These are phyloP conservation scores for Gadus chalcogrammus DNA, from an alignment of 2,113 vertebrate species.

Conservation along the genomic window DNA sequence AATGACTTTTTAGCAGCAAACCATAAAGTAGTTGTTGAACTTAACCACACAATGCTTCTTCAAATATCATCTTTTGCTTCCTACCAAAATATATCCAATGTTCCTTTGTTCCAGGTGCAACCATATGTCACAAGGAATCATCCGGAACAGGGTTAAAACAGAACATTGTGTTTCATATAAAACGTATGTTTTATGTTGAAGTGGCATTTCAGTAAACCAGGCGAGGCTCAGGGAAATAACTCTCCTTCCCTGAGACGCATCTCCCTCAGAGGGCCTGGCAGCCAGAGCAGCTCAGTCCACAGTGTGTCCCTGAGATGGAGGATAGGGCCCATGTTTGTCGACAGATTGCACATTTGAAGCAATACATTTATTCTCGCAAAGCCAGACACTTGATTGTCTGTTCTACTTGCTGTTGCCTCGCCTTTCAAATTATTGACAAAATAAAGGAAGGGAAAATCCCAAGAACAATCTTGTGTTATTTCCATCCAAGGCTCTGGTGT, in stretches of 20 bases:
- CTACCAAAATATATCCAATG: too few relatives aligned
- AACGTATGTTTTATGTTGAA: constrained; percentile 7
- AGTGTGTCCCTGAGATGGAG: constrained; percentile 58
- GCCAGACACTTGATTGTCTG: constrained; percentile 60
- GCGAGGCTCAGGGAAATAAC: constrained; percentile 25
- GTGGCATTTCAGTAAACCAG: constrained; percentile 25
- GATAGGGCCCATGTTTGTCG: constrained; percentile 61
- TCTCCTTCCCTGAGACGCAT: constrained; percentile 38
- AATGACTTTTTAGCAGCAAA: too few relatives aligned
- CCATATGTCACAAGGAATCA: too few relatives aligned
- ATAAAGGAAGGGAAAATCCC: too few relatives aligned
- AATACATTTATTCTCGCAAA: constrained; percentile 58
- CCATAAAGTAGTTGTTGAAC: too few relatives aligned
- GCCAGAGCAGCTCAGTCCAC: constrained; percentile 49
- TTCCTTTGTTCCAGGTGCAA: too few relatives aligned
- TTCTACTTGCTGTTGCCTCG: constrained; percentile 49
- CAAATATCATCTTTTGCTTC: not conserved
- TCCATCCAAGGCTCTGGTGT: constrained; percentile 43
- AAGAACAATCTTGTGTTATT: constrained; percentile 41
- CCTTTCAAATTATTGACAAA: constrained; percentile 44
- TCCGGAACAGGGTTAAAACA: not conserved
- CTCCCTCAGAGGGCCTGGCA: constrained; percentile 53
- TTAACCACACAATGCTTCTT: not conserved
- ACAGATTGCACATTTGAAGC: constrained; percentile 65
- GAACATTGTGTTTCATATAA: not conserved